Evolutionary conservation across 2,113 vertebrate genomes (phyloP).

Genomic region (Pseudorhombus dupliciocellatus): DNA sequence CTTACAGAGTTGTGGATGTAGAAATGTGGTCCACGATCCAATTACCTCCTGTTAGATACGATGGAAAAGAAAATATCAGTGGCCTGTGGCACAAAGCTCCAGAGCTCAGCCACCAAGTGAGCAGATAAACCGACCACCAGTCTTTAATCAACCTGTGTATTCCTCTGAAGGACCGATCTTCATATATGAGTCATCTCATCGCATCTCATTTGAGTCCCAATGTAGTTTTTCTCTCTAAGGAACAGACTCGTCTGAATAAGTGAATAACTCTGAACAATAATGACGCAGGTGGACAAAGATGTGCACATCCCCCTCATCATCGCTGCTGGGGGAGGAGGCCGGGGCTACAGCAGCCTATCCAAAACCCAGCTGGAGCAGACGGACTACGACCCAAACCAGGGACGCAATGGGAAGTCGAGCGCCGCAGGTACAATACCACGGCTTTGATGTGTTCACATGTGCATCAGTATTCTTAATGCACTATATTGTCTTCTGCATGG

Average conservation of each 20-base stretch:
- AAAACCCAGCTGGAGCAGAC: conserved; percentile 84
- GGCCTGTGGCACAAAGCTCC: neutral
- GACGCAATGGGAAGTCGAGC: conserved; percentile 91
- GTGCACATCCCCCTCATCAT: conserved; percentile 88
- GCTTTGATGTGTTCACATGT: conserved; percentile 2
- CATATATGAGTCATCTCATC: neutral
- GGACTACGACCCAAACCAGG: conserved; percentile 87
- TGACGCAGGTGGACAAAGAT: conserved; percentile 87
- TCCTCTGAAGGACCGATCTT: neutral
- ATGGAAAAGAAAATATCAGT: neutral
- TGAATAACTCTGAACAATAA: conserved; percentile 14
- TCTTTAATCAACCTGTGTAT: neutral
- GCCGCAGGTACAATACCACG: conserved; percentile 84
- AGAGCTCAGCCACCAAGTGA: neutral
- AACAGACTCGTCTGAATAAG: neutral
- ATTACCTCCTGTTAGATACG: neutral
- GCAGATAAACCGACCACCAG: neutral
- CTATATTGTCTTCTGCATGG: neutral
- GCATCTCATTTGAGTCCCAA: neutral
- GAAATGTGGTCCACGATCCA: neutral
- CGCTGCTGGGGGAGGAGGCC: conserved; percentile 94
- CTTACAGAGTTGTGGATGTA: neutral
- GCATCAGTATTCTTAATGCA: no score
- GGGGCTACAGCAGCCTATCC: conserved; percentile 87
- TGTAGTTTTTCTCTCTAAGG: neutral